Conservation (phyloP, 2,888 invertebrate genomes). For the Antheraea assamensis region DNA sequence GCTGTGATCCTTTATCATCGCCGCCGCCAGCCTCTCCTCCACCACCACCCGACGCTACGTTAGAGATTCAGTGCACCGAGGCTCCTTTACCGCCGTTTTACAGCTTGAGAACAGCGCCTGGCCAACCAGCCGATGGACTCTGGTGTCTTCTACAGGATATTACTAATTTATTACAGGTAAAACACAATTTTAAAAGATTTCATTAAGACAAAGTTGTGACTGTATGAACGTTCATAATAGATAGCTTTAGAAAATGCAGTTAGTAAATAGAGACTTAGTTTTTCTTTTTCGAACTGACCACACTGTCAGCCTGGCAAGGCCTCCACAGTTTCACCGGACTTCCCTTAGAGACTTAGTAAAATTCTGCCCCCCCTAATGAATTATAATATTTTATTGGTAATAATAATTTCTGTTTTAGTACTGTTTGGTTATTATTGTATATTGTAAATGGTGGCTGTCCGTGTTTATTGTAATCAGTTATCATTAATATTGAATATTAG, state of each 20-base stretch:
- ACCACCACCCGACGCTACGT: conserved; percentile 76
- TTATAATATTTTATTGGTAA: not conserved
- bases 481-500: too few species aligned
- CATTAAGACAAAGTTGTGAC: too few species aligned
- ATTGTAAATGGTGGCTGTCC: too few species aligned
- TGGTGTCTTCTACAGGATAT: conserved; percentile 92
- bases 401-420: conserved; percentile 13
- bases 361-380: too few species aligned
- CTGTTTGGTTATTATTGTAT: too few species aligned
- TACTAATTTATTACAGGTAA: conserved; percentile 86
- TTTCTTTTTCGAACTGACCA: too few species aligned
- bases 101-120: conserved; percentile 84
- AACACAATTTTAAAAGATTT: too few species aligned
- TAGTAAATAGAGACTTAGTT: not conserved
- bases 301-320: too few species aligned
- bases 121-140: conserved; percentile 83
- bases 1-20: conserved; percentile 83
- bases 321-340: too few species aligned
- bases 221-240: not conserved
- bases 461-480: too few species aligned
- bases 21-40: conserved; percentile 81
- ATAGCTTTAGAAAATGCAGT: not conserved
- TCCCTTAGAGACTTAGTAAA: too few species aligned
- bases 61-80: conserved; percentile 92
- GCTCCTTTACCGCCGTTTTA: conserved; percentile 91